A percentile compares a stretch with the other conserved stretches of the same genome.
Evolutionary conservation across 2,888 invertebrate species (phyloP).

Genomic region (Lycophotia porphyrea): DNA sequence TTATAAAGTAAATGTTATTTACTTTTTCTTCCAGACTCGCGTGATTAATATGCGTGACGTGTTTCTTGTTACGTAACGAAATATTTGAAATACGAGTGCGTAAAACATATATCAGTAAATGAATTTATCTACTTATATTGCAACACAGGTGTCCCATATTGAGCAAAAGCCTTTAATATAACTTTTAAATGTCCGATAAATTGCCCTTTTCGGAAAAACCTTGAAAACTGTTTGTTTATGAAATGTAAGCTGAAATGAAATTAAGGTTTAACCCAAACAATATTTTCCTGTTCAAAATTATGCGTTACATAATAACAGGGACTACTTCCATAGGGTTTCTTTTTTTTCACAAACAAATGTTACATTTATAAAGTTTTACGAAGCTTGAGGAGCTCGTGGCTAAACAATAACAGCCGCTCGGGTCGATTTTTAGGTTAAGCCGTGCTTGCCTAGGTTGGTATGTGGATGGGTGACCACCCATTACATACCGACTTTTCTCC

Average conservation of each 20-base stretch:
- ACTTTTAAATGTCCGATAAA: neutral
- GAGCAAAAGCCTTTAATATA: neutral
- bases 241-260: neutral
- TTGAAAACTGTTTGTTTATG: constrained; percentile 9
- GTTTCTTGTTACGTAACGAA: constrained; percentile 37
- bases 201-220: constrained; percentile 8
- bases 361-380: too few species aligned
- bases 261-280: constrained; percentile 18
- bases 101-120: constrained; percentile 21
- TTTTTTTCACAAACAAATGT: neutral
- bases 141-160: neutral
- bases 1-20: neutral
- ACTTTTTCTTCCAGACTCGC: constrained; percentile 19
- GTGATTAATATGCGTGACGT: constrained; percentile 38
- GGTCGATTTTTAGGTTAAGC: too few species aligned
- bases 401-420: too few species aligned
- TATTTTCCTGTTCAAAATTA: constrained; percentile 49
- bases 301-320: constrained; percentile 2
- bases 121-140: neutral
- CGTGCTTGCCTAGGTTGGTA: too few species aligned
- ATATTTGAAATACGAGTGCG: constrained; percentile 33
- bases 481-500: too few species aligned
- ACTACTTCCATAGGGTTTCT: neutral
- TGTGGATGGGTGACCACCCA: too few species aligned
- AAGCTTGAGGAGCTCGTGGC: too few species aligned